Evolutionary conservation across 2,113 vertebrate genomes (phyloP).

Genomic region (Stigmatopora nigra): DNA sequence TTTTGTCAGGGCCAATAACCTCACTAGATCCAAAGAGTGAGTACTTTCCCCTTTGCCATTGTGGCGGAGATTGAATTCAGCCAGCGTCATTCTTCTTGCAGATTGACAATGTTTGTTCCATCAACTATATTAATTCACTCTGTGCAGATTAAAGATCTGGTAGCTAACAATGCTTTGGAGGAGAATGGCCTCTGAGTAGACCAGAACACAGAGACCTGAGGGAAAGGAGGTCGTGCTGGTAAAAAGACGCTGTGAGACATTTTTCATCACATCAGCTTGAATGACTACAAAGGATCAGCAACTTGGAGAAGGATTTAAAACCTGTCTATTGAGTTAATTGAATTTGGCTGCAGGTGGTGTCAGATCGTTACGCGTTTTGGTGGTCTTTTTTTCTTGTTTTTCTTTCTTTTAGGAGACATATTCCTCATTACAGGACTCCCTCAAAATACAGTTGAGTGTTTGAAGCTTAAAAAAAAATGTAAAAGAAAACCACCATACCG

Average conservation of each 20-base stretch:
- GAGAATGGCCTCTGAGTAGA: conserved; percentile 53
- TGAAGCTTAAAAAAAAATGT: too few relatives aligned
- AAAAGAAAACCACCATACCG: not conserved
- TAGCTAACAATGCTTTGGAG: conserved; percentile 65
- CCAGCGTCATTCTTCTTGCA: conserved; percentile 68
- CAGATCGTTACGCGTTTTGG: not conserved
- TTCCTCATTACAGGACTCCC: conserved; percentile 8
- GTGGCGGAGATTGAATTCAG: conserved; percentile 72
- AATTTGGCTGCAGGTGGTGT: conserved; percentile 45
- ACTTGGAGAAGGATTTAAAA: conserved; percentile 23
- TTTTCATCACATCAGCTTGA: conserved; percentile 52
- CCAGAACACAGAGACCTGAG: conserved; percentile 24
- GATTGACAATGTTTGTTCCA: conserved; percentile 73
- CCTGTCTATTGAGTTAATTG: conserved; percentile 27
- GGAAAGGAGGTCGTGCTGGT: conserved; percentile 36
- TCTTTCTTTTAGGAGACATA: not conserved
- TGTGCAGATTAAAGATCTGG: conserved; percentile 64
- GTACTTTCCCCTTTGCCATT: conserved; percentile 51
- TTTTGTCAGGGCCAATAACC: conserved; percentile 59
- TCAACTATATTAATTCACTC: conserved; percentile 71
- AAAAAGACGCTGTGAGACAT: conserved; percentile 33
- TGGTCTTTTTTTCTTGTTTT: too few relatives aligned
- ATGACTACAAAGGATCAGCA: conserved; percentile 47
- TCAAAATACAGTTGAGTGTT: too few relatives aligned
- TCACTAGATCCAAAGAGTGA: conserved; percentile 48